Conservation (phyloP, 2,113 vertebrate species). For the Arvicanthis niloticus region DNA sequence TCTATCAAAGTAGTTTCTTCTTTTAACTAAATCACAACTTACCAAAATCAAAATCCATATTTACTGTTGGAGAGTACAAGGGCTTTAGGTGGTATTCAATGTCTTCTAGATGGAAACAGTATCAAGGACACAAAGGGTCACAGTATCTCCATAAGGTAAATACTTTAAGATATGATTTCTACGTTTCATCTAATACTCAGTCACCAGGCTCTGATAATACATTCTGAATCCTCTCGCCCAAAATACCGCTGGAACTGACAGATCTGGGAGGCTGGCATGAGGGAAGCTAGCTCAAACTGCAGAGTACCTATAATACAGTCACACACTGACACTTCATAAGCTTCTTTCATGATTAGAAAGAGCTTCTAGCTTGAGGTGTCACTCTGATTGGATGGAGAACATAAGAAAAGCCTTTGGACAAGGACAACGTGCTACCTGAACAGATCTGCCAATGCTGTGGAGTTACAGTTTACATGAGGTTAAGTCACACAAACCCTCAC, state of each 20-base stretch:
- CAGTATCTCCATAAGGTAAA: not conserved
- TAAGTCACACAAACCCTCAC: not conserved
- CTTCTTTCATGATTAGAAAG: not conserved
- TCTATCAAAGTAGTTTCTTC: not conserved
- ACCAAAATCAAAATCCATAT: constrained; percentile 31
- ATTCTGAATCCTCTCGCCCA: not conserved
- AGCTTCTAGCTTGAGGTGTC: not conserved
- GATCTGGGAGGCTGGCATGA: not conserved
- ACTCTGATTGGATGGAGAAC: constrained; percentile 25
- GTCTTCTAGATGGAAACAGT: constrained; percentile 36
- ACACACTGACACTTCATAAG: not conserved
- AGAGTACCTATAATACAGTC: not conserved
- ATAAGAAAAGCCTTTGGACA: not conserved
- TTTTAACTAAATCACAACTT: constrained; percentile 6
- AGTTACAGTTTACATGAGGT: not conserved
- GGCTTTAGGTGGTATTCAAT: not conserved
- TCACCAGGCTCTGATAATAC: not conserved
- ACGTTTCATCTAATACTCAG: not conserved
- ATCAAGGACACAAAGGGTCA: constrained; percentile 20
- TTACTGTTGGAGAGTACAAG: not conserved
- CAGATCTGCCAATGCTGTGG: not conserved
- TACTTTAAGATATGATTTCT: not conserved
- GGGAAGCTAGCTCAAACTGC: not conserved
- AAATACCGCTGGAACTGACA: not conserved
- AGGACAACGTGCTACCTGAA: not conserved